phyloP scores from a whole-genome alignment of 2,888 invertebrate species.

The Patella ulyssiponensis region DNA sequence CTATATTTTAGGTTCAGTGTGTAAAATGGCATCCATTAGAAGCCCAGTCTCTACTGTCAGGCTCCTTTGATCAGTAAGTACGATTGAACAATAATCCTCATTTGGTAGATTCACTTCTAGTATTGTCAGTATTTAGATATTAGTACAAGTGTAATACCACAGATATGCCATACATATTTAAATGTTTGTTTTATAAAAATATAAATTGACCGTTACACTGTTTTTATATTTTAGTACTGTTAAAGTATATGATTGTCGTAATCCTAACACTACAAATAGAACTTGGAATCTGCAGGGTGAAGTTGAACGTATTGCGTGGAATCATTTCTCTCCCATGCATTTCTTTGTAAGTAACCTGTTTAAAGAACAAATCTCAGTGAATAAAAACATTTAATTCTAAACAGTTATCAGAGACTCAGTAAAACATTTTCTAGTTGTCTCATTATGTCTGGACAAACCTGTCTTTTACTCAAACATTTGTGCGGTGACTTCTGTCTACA shows the following conservation, averaged over 20 bases:
- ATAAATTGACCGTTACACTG: background rate
- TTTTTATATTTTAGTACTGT: constrained; percentile 76
- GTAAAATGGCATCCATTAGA: constrained; percentile 75
- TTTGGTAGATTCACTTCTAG: background rate
- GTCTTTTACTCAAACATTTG: too few relatives aligned
- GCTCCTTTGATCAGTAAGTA: constrained; percentile 82
- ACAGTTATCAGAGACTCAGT: background rate
- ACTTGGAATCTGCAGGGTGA: constrained; percentile 85
- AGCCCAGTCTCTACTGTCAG: constrained; percentile 85
- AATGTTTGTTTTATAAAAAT: too few relatives aligned
- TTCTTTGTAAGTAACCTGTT: constrained; percentile 79
- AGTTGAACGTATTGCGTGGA: constrained; percentile 90
- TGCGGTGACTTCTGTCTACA: too few relatives aligned
- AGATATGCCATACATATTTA: background rate
- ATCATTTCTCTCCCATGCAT: constrained; percentile 83
- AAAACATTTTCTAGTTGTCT: constrained; percentile 4
- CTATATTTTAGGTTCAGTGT: constrained; percentile 62
- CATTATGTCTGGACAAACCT: constrained; percentile 17
- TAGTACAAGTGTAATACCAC: background rate
- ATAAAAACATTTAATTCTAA: background rate
- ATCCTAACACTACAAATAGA: constrained; percentile 75
- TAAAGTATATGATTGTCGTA: constrained; percentile 86
- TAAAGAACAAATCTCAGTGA: background rate
- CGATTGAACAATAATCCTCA: background rate
- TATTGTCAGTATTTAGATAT: background rate